Evolutionary conservation across 2,888 invertebrate species (phyloP).

Genomic region (Tinea pellionella): DNA sequence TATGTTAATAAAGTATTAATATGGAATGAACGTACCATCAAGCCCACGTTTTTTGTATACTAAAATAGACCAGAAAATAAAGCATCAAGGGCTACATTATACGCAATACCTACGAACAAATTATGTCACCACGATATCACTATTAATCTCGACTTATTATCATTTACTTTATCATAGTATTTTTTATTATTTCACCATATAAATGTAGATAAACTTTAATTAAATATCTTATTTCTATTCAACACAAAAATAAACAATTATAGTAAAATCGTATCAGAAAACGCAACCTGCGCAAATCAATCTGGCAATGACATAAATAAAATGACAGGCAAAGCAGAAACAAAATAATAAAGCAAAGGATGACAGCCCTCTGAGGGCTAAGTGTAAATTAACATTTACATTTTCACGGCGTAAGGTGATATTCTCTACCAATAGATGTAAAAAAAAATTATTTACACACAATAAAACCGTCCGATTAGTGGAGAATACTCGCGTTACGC

Average conservation of each 20-base stretch:
- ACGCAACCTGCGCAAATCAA: neutral
- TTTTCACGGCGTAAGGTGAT: too few relatives aligned
- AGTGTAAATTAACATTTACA: too few relatives aligned
- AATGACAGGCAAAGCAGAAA: too few relatives aligned
- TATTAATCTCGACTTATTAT: constrained; percentile 17
- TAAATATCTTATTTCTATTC: neutral
- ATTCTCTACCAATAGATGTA: too few relatives aligned
- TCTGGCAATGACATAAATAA: too few relatives aligned
- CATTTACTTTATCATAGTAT: neutral
- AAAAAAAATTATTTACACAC: too few relatives aligned
- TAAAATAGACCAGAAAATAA: constrained; percentile 59
- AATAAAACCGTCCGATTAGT: too few relatives aligned
- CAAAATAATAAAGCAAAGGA: too few relatives aligned
- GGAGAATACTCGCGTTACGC: too few relatives aligned
- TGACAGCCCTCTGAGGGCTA: too few relatives aligned
- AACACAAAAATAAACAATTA: neutral
- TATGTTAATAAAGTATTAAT: neutral
- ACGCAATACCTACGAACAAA: constrained; percentile 34
- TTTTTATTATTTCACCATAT: neutral
- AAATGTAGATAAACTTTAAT: neutral
- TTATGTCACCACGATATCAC: constrained; percentile 33
- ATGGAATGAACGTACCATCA: constrained; percentile 29
- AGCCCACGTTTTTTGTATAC: constrained; percentile 14
- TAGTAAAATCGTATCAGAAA: neutral
- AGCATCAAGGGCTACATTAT: constrained; percentile 49